Percentiles rank a stretch among this genome's conserved stretches.
Evolutionary conservation across 2,888 invertebrate species (phyloP).

Genomic region (Chrysolina americana): DNA sequence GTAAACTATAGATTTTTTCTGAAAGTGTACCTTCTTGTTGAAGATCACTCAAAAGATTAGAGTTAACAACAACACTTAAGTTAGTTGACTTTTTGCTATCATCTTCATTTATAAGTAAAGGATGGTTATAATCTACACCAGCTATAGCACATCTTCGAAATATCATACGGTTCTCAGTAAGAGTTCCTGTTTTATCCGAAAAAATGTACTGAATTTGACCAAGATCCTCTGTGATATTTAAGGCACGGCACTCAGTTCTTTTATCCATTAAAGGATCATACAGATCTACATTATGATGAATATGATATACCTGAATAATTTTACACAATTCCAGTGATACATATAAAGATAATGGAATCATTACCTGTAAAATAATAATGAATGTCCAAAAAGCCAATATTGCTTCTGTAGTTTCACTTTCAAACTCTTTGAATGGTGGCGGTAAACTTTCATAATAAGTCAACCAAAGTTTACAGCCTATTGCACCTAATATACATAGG

Average conservation of each 20-base stretch:
- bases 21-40: conserved; percentile 60
- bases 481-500: conserved; percentile 91
- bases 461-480: conserved; percentile 92
- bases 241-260: conserved; percentile 89
- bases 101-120: conserved; percentile 78
- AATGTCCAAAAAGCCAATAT: conserved; percentile 95
- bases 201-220: conserved; percentile 97
- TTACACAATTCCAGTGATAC: conserved; percentile 98
- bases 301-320: conserved; percentile 94
- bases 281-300: conserved; percentile 90
- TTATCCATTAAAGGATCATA: conserved; percentile 89
- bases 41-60: conserved; percentile 72
- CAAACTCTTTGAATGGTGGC: conserved; percentile 79
- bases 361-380: conserved; percentile 90
- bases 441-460: conserved; percentile 73
- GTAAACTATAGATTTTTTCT: conserved; percentile 58
- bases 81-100: conserved; percentile 52
- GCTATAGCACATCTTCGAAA: conserved; percentile 92
- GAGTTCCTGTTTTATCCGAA: conserved; percentile 97
- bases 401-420: conserved; percentile 72
- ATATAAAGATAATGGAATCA: conserved; percentile 97
- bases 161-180: conserved; percentile 98
- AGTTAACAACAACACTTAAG: conserved; percentile 71
- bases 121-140: conserved; percentile 91
- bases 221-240: conserved; percentile 97